A percentile compares a stretch with the other conserved stretches of the same genome.
Conservation (phyloP, 1,140 invertebrate species). For the Tribolium madens region DNA sequence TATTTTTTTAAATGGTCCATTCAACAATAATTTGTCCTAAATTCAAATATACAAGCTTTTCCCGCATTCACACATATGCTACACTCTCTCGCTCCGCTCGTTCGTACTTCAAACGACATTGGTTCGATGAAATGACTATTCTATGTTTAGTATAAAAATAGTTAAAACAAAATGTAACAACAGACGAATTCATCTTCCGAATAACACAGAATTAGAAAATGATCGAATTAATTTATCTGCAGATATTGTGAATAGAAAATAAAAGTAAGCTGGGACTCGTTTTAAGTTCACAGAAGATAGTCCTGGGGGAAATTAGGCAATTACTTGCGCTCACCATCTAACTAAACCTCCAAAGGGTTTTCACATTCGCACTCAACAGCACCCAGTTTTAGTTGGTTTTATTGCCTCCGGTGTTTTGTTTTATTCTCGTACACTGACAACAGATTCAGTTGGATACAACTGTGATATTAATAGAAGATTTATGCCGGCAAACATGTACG, state of each 20-base stretch:
- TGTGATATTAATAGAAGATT: constrained; percentile 11
- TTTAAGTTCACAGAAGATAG: constrained; percentile 29
- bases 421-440: neutral
- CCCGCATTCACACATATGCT: no score
- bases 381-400: constrained; percentile 9
- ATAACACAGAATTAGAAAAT: no score
- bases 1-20: no score
- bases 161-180: no score
- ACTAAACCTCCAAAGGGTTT: constrained; percentile 13
- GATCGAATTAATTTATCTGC: neutral
- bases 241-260: neutral
- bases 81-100: no score
- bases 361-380: neutral
- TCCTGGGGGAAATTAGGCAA: constrained; percentile 45
- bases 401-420: constrained; percentile 2
- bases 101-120: no score
- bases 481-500: neutral
- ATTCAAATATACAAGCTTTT: no score
- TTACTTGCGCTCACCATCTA: constrained; percentile 16
- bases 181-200: no score
- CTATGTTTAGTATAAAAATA: no score
- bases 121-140: no score
- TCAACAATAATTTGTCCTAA: no score
- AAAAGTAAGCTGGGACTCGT: constrained; percentile 3
- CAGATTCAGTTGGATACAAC: neutral